phyloP scores from a whole-genome alignment of 2,797 vertebrate species.

The Centropyge bicolor region DNA sequence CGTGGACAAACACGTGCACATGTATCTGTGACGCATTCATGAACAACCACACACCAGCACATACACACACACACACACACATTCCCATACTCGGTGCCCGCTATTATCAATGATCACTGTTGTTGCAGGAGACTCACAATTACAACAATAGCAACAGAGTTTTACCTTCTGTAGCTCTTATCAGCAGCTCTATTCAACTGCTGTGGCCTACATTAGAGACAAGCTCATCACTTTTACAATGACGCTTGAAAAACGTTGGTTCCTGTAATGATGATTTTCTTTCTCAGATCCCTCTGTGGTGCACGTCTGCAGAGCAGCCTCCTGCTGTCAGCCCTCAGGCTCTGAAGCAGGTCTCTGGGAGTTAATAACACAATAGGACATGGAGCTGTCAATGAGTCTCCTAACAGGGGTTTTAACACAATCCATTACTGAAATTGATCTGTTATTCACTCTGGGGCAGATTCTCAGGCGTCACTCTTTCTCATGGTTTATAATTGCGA shows the following conservation, averaged over 20 bases:
- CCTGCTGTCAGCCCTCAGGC: constrained; percentile 32
- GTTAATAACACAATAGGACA: constrained; percentile 34
- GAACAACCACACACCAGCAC: background rate
- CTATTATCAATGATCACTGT: constrained; percentile 5
- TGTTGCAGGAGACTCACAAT: background rate
- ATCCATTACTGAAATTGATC: constrained; percentile 48
- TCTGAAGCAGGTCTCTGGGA: constrained; percentile 10
- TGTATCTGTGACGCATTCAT: constrained; percentile 8
- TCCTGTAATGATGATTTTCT: constrained; percentile 9
- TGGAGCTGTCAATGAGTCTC: constrained; percentile 23
- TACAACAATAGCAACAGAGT: constrained; percentile 23
- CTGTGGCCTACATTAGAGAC: constrained; percentile 5
- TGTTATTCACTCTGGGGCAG: background rate
- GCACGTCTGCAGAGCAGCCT: constrained; percentile 17
- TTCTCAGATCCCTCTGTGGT: constrained; percentile 22
- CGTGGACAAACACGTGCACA: constrained; percentile 12
- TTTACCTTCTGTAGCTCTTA: background rate
- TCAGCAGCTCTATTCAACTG: background rate
- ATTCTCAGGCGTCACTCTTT: constrained; percentile 25
- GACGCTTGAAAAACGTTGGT: background rate
- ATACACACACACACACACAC: background rate
- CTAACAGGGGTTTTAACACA: constrained; percentile 29
- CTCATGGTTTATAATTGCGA: background rate
- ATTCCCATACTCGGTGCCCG: background rate
- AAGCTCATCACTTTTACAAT: background rate